Conservation (phyloP, 1,140 invertebrate genomes). For the Acromyrmex echinatior region DNA sequence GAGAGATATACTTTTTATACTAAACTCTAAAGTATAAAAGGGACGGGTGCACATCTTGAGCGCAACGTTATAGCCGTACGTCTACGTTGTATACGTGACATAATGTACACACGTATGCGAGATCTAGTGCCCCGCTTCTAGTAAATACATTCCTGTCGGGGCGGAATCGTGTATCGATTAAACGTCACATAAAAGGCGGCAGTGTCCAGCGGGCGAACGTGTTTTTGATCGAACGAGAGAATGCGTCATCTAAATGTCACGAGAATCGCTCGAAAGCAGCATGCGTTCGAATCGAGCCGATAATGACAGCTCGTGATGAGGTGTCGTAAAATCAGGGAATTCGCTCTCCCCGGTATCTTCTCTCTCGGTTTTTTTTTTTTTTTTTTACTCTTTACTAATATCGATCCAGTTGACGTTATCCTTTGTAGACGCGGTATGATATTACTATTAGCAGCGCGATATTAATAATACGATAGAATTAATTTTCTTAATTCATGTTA, state of each 20-base stretch:
- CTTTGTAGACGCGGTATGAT: neutral
- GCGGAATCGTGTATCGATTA: slow-evolving; percentile 61
- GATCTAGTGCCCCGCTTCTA: slow-evolving; percentile 45
- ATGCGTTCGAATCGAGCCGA: slow-evolving; percentile 29
- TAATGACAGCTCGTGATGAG: slow-evolving; percentile 50
- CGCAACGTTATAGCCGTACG: neutral
- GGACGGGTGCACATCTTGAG: neutral
- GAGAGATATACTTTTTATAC: neutral
- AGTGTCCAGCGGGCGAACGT: slow-evolving; percentile 44
- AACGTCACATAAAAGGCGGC: slow-evolving; percentile 62
- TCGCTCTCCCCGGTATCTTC: neutral
- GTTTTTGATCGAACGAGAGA: slow-evolving; percentile 58
- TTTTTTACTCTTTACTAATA: neutral
- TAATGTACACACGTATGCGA: neutral
- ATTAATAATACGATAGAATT: slow-evolving; percentile 26
- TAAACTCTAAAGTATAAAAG: too few relatives aligned
- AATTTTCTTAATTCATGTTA: neutral
- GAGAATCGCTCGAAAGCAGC: slow-evolving; percentile 27
- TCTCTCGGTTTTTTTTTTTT: neutral
- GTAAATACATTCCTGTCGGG: slow-evolving; percentile 46
- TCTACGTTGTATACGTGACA: neutral
- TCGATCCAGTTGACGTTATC: slow-evolving; percentile 9
- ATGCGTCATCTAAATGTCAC: slow-evolving; percentile 63
- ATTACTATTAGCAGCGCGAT: too few relatives aligned
- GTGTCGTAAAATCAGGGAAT: slow-evolving; percentile 25